Evolutionary conservation across 1,140 invertebrate species (phyloP), one percentile per base, ranked within the genome.

Genomic region (Hermetia illucens): DNA sequence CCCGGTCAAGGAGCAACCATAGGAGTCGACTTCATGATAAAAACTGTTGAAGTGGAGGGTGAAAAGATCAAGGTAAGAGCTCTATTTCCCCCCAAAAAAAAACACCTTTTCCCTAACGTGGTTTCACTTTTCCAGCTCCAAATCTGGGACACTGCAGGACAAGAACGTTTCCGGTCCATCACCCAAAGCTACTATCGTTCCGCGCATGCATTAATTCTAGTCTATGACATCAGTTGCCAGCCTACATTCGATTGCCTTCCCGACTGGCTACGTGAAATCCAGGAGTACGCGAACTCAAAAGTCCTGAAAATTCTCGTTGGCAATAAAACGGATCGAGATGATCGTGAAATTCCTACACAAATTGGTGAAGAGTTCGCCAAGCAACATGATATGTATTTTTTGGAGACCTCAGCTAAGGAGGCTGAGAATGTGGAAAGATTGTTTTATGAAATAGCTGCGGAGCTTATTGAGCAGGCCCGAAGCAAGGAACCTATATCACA

Each of bases 1-100:
- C 89, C 89, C 18, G 90, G 91, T 25, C 94, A 98, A 72, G 94
- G 94, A 38, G 94, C 92, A 42, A 98, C 95, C 3, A 98, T 98
- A 50, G 95, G 95, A 39, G 95, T 98, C 10, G 95, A 98, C 72
- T 98, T 98, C 60, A 97, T 96, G 79, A 98, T 98, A 53, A 97
- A 98, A 69, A 98, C 93, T 41, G 82, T 98, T 8, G 87, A 94
- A 69, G 85, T 98, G 40, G 93, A 98, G 61, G 92, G 92, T 57
- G 94, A 97, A 69, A 89, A 93, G 79, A 84, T 98, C 34, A 98
- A 98, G 77, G 89, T 94, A 72, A 58, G 38, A 50, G 39, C 39
- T 27, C 36, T 25, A 31, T 12, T n/a, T n/a, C n/a, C n/a, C n/a
- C n/a, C n/a, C n/a, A n/a, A n/a, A n/a, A n/a, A n/a, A n/a, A n/a